Base-by-base conservation (phyloP, 2,888 invertebrate species). In the Cephus pulcher region DNA sequence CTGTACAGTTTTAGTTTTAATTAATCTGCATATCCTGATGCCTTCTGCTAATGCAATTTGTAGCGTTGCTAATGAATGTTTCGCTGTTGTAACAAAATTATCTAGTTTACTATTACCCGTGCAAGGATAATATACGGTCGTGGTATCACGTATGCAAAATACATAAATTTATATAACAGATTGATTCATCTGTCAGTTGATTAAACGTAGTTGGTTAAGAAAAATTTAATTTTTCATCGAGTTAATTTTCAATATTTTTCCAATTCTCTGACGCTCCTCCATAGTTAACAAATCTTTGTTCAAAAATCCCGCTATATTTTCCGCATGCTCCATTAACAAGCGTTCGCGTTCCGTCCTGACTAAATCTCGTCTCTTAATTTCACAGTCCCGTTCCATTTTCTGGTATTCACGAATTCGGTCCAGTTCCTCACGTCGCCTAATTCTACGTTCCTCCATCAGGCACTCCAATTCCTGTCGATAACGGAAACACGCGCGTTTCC, bases 391-490 rank as follows among this genome's bases (percentile, higher is more conserved):
- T 73, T 86, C 82, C 4, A 35, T n/a, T 15, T 56, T 34, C 11
- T 81, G 76, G 9, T 80, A 81, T 71, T 81, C 75, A 69, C 82
- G 81, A 15, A 84, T 80, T 34, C 76, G 81, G 3, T 71, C 76
- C 68, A 88, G 75, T 34, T 87, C 86, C 30, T 81, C 68, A 11
- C 85, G 85, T n/a, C 86, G 84, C 23, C 85, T 82, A 32, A 32
- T 82, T 12, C 79, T 81, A 12, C 89, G 86, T 23, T 88, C 86
- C n/a, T 82, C 82, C 78, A 90, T 87, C 73, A 90, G 69, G 12
- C 74, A 76, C 73, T 82, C 82, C 76, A 91, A 82, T 32, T 90
- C 90, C 6, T 84, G 80, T 3, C 86, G 85, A 80, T 89, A 88
- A 34, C 82, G 82, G 0, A 83, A 30, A 69, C 83, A 82, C 71